Evolutionary conservation across 2,113 vertebrate species (phyloP).

Genomic region (Apodemus speciosus): DNA sequence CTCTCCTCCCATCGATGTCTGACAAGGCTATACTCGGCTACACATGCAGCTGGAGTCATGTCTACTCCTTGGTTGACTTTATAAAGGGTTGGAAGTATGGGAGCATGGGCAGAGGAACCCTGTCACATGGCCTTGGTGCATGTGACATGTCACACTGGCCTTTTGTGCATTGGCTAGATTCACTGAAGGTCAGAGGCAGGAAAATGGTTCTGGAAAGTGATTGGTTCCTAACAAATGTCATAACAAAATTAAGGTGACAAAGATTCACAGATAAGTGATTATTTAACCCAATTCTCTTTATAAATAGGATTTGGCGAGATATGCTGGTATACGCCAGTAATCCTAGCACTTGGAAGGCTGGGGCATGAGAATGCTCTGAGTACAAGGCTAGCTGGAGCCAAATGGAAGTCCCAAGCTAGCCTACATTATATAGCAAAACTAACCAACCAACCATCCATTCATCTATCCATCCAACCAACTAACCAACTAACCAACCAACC

Average conservation of each 20-base stretch:
- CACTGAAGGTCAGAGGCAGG: not conserved
- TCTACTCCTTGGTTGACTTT: not conserved
- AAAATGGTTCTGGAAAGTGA: not conserved
- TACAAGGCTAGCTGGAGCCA: not conserved
- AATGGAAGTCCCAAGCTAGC: not conserved
- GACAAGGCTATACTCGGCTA: no score
- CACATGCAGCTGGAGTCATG: no score
- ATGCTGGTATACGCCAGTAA: not conserved
- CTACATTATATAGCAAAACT: not conserved
- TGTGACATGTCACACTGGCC: no score
- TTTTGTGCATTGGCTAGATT: not conserved
- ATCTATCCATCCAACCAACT: no score
- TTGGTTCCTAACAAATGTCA: not conserved
- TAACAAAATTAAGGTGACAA: not conserved
- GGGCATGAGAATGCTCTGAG: not conserved
- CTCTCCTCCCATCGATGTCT: no score
- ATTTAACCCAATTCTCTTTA: conserved; percentile 24
- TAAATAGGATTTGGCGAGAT: not conserved
- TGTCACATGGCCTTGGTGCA: not conserved
- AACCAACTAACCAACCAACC: not conserved
- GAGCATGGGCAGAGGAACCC: not conserved
- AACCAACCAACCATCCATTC: not conserved
- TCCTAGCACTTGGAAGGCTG: not conserved
- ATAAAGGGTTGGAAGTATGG: not conserved
- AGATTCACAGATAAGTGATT: not conserved